Percentiles rank a stretch among this genome's conserved stretches.
phyloP scores from a whole-genome alignment of 92 coral and sea anemone species.

The Meandrina meandrites region DNA sequence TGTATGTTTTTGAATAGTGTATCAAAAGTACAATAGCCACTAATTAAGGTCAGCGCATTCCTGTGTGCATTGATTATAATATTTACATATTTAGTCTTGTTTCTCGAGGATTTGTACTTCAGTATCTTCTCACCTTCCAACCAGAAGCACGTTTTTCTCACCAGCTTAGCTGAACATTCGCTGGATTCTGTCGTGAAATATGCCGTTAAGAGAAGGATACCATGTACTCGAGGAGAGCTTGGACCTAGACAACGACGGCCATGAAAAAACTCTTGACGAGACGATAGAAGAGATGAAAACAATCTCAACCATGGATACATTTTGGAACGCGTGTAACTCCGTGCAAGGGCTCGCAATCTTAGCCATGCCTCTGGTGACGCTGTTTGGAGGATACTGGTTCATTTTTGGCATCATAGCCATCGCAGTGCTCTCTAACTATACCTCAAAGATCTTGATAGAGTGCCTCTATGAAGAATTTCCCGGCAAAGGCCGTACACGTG shows the following conservation, averaged over 20 bases:
- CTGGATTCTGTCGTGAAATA: constrained; percentile 10
- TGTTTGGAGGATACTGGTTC: constrained; percentile 71
- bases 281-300: constrained; percentile 55
- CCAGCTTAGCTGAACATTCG: background rate
- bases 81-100: constrained; percentile 12
- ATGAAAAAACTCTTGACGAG: constrained; percentile 21
- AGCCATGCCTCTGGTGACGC: constrained; percentile 67
- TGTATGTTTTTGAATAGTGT: too few species aligned
- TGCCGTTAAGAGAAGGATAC: constrained; percentile 31
- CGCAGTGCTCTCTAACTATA: constrained; percentile 62
- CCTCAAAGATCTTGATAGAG: constrained; percentile 63
- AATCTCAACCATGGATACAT: constrained; percentile 72
- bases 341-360: constrained; percentile 71
- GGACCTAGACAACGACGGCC: constrained; percentile 4
- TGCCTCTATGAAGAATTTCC: constrained; percentile 65
- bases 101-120: background rate
- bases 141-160: constrained; percentile 28
- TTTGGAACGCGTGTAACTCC: constrained; percentile 82
- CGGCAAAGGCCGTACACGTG: constrained; percentile 46
- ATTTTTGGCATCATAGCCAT: constrained; percentile 55
- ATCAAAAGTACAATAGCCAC: background rate
- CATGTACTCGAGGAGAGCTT: constrained; percentile 5
- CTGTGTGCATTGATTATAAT: constrained; percentile 3
- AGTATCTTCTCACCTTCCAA: background rate
- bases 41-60: constrained; percentile 14